Conservation (phyloP, 2,888 invertebrate species). For the Germaria angustata region DNA sequence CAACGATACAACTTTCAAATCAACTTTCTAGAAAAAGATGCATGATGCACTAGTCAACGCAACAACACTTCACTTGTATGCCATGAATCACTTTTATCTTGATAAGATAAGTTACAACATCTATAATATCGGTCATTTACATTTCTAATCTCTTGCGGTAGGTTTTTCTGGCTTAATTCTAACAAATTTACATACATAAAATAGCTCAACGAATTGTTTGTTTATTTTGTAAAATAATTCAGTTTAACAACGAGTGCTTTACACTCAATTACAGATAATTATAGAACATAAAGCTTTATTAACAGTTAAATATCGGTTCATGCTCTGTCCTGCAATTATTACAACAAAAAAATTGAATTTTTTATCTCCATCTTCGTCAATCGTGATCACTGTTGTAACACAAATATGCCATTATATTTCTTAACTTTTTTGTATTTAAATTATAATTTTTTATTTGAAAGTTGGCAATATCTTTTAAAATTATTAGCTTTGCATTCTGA, state of each 20-base stretch:
- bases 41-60: too few relatives aligned
- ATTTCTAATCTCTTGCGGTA: neutral
- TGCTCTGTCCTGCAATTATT: neutral
- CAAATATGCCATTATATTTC: constrained; percentile 24
- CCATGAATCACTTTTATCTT: too few relatives aligned
- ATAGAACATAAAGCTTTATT: constrained; percentile 47
- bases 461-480: constrained; percentile 1
- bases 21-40: too few relatives aligned
- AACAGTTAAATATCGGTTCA: constrained; percentile 38
- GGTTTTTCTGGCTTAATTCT: constrained; percentile 6
- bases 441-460: neutral
- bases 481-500: neutral
- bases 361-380: neutral
- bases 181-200: neutral
- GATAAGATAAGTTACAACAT: too few relatives aligned
- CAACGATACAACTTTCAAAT: too few relatives aligned
- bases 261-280: constrained; percentile 50
- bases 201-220: constrained; percentile 1
- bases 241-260: constrained; percentile 12
- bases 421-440: neutral
- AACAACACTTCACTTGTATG: too few relatives aligned
- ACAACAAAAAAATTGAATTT: too few relatives aligned
- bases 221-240: neutral
- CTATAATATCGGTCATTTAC: constrained; percentile 17
- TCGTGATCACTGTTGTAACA: constrained; percentile 11